These are phyloP conservation scores for Hyperoplus lanceolatus DNA, from an alignment of 2,797 vertebrate species.

Conservation along the genomic window DNA sequence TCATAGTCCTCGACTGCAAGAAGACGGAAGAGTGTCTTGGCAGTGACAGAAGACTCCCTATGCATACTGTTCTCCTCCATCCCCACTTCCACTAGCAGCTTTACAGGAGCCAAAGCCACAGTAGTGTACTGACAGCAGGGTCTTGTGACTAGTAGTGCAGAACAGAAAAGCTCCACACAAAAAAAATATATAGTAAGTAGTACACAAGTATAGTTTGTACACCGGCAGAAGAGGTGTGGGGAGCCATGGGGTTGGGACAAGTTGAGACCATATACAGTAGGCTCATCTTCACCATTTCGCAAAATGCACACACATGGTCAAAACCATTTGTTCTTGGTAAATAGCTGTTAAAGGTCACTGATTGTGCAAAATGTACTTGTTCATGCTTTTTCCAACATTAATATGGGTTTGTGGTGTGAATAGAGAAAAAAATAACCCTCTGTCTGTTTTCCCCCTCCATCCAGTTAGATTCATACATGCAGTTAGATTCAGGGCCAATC, in stretches of 20 bases:
- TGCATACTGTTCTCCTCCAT: slow-evolving; percentile 58
- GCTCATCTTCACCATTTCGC: background rate
- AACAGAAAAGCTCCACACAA: slow-evolving; percentile 46
- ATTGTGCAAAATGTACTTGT: too few relatives aligned
- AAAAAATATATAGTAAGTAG: background rate
- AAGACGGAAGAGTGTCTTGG: slow-evolving; percentile 71
- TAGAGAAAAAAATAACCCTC: too few relatives aligned
- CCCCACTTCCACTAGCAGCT: slow-evolving; percentile 52
- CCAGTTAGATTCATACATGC: too few relatives aligned
- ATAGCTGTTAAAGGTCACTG: background rate
- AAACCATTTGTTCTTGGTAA: background rate
- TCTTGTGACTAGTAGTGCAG: slow-evolving; percentile 50
- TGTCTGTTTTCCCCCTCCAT: too few relatives aligned
- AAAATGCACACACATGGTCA: background rate
- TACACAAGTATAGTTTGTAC: slow-evolving; percentile 36
- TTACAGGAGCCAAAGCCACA: slow-evolving; percentile 62
- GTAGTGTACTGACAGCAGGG: slow-evolving; percentile 43
- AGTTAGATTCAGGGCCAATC: too few relatives aligned
- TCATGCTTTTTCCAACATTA: too few relatives aligned
- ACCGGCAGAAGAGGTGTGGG: slow-evolving; percentile 30
- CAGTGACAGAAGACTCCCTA: slow-evolving; percentile 69
- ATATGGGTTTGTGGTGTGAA: too few relatives aligned
- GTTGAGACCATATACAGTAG: slow-evolving; percentile 9
- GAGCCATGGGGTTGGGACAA: slow-evolving; percentile 30
- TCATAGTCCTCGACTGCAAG: slow-evolving; percentile 71